Evolutionary conservation across 2,797 vertebrate species (phyloP).

Genomic region (Coregonus ussuriensis): DNA sequence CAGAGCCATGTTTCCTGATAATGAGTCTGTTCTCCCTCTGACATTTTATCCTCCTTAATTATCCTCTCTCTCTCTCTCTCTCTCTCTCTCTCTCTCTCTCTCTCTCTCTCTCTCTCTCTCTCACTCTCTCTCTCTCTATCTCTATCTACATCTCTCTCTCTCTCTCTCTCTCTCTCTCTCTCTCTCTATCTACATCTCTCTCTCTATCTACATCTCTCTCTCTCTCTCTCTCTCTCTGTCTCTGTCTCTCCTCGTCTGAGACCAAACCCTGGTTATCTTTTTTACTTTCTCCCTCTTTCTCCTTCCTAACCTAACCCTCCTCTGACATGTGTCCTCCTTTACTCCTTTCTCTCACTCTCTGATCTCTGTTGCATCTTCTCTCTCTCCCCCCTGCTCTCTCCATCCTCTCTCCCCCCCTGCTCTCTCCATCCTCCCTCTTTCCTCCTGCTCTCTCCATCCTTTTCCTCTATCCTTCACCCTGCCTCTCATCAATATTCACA

Average conservation of each 20-base stretch:
- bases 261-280: constrained; percentile 64
- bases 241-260: constrained; percentile 42
- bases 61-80: too few species aligned
- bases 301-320: background rate
- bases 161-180: constrained; percentile 20
- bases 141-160: background rate
- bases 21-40: constrained; percentile 34
- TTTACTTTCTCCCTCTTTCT: constrained; percentile 12
- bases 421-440: background rate
- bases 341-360: constrained; percentile 21
- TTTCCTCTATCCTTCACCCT: too few species aligned
- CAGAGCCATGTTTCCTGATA: background rate
- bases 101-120: constrained; percentile 28
- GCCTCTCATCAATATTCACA: too few species aligned
- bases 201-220: background rate
- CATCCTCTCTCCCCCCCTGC: too few species aligned
- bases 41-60: constrained; percentile 66
- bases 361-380: constrained; percentile 46
- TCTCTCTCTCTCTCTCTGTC: background rate
- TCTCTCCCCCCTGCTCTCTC: too few species aligned
- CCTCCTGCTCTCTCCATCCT: background rate
- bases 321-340: background rate
- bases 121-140: too few species aligned
- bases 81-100: too few species aligned
- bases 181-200: background rate